Conservation (phyloP, 1,140 invertebrate genomes). For the Neelides sp. region DNA sequence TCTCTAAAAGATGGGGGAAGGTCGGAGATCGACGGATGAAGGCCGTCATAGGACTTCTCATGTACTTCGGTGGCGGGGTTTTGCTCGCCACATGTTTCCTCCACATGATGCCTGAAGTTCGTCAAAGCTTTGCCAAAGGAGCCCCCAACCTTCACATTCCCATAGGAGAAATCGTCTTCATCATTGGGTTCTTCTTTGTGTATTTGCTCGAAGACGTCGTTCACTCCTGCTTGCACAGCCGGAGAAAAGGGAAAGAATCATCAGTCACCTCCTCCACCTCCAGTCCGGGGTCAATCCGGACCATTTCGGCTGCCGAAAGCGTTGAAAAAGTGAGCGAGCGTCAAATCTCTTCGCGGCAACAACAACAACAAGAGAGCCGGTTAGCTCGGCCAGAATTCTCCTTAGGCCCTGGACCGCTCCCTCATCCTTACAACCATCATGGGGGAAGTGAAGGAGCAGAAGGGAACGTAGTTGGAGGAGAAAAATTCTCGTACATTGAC, state of each 20-base stretch:
- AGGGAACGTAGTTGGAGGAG: neutral
- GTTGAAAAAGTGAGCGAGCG: neutral
- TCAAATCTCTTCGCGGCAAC: neutral
- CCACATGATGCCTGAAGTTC: slow-evolving; percentile 45
- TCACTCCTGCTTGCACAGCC: slow-evolving; percentile 31
- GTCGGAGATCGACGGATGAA: slow-evolving; percentile 23
- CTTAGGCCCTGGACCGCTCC: neutral
- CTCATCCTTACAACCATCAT: neutral
- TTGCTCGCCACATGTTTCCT: slow-evolving; percentile 45
- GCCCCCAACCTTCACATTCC: slow-evolving; percentile 33
- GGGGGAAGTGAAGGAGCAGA: slow-evolving; percentile 6
- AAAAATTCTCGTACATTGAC: slow-evolving; percentile 23
- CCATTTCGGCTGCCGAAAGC: neutral
- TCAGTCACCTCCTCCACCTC: too few species aligned
- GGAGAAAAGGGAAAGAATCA: slow-evolving; percentile 9
- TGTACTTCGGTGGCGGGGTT: slow-evolving; percentile 45
- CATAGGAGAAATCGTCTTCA: slow-evolving; percentile 42
- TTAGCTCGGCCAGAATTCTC: too few species aligned
- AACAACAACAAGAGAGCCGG: neutral
- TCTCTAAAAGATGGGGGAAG: slow-evolving; percentile 15
- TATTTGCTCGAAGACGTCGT: slow-evolving; percentile 45
- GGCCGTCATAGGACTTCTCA: slow-evolving; percentile 34
- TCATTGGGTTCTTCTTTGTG: slow-evolving; percentile 45
- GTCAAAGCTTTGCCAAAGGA: slow-evolving; percentile 28
- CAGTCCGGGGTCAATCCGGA: too few species aligned